Percentiles rank a stretch among this genome's conserved stretches.
phyloP scores from a whole-genome alignment of 2,113 vertebrate genomes.

The Seriola quinqueradiata region DNA sequence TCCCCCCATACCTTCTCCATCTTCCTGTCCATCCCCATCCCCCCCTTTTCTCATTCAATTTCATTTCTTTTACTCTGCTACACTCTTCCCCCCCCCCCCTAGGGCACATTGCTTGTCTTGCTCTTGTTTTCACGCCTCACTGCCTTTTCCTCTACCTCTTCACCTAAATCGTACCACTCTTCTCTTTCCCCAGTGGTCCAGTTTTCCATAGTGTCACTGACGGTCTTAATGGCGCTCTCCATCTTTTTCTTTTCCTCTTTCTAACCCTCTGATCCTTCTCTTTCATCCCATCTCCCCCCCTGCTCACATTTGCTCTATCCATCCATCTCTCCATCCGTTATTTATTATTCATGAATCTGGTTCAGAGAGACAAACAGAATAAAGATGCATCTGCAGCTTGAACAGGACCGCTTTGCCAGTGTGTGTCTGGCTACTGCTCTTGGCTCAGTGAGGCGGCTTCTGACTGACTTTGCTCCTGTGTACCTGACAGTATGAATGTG shows the following conservation, averaged over 20 bases:
- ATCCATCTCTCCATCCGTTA: constrained; percentile 41
- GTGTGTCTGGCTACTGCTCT: not conserved
- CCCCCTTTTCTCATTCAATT: not conserved
- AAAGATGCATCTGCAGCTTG: constrained; percentile 59
- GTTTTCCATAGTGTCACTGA: constrained; percentile 33
- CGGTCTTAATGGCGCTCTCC: constrained; percentile 3
- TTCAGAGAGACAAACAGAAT: constrained; percentile 45
- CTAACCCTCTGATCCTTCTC: constrained; percentile 22
- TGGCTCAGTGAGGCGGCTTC: constrained; percentile 32
- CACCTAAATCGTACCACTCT: not conserved
- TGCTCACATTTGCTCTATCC: constrained; percentile 32
- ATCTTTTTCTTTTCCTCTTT: not conserved
- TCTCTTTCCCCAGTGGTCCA: constrained; percentile 21
- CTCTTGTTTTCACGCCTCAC: constrained; percentile 48
- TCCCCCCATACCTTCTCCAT: constrained; percentile 19
- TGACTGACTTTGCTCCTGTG: not conserved
- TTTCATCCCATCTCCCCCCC: constrained; percentile 21
- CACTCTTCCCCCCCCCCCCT: not conserved
- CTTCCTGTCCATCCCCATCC: constrained; percentile 32
- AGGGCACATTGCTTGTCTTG: constrained; percentile 9
- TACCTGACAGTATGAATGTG: not conserved
- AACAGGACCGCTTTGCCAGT: constrained; percentile 28
- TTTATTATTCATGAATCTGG: constrained; percentile 75
- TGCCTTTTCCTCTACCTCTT: constrained; percentile 12
- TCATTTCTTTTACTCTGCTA: constrained; percentile 22